Evolutionary conservation across 2,888 invertebrate genomes (phyloP).

Genomic region (Eupithecia insigniata): DNA sequence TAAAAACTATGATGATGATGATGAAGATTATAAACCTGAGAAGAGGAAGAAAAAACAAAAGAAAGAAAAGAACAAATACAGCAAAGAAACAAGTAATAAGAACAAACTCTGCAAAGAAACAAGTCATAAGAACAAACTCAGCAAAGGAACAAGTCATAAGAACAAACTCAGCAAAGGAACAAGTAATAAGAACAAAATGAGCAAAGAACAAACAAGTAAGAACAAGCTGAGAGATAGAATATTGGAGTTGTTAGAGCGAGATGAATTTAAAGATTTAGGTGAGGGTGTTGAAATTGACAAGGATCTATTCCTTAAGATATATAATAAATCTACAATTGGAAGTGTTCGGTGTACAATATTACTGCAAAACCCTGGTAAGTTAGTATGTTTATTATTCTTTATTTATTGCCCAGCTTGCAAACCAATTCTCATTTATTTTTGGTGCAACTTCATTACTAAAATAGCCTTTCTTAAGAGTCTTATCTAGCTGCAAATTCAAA

Average conservation of each 20-base stretch:
- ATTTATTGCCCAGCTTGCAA: too few relatives aligned
- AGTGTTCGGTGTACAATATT: slow-evolving; percentile 7
- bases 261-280: slow-evolving; percentile 30
- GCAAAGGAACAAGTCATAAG: not conserved
- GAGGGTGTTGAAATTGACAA: slow-evolving; percentile 17
- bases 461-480: too few relatives aligned
- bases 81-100: not conserved
- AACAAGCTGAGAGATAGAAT: slow-evolving; percentile 29
- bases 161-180: slow-evolving; percentile 1
- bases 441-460: too few relatives aligned
- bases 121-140: slow-evolving; percentile 8
- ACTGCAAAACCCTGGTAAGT: slow-evolving; percentile 22
- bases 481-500: too few relatives aligned
- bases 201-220: slow-evolving; percentile 13
- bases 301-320: slow-evolving; percentile 27
- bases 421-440: too few relatives aligned
- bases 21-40: slow-evolving; percentile 16
- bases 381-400: not conserved
- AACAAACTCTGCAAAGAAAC: slow-evolving; percentile 7
- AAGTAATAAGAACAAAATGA: not conserved
- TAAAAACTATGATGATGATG: slow-evolving; percentile 23
- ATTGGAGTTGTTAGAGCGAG: slow-evolving; percentile 16
- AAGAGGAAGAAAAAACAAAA: slow-evolving; percentile 16
- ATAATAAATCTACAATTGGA: slow-evolving; percentile 21
- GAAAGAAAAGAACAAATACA: slow-evolving; percentile 6